Evolutionary conservation across 2,888 invertebrate genomes (phyloP), one percentile per base, ranked within the genome.

Genomic region (Poecilobothrus nobilitatus): DNA sequence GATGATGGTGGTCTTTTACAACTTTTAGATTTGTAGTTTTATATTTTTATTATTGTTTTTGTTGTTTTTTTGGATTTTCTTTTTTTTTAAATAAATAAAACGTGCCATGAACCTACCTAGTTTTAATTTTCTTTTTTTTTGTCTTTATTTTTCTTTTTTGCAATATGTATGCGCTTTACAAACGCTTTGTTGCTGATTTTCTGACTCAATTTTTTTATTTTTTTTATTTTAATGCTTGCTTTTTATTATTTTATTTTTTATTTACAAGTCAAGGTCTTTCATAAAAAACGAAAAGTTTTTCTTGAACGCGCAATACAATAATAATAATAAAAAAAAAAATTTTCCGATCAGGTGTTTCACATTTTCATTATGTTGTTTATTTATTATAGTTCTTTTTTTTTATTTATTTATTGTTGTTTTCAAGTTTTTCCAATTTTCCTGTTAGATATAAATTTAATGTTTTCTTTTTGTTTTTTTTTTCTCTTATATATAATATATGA

Each of bases 21-120:
- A 53, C 18, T 53, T 1, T 2, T 53, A 53, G 53, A 15, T 53
- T 27, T 37, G 53, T 53, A 12, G 53, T 53, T 53, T 53, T 53
- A 12, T 53, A 18, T 53, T 53, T 12, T 53, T 53, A 18, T 53
- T 53, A 15, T 53, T 53, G 4, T 53, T 53, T n/a, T n/a, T 53
- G 3, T 53, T 12, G 6, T 18, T 53, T 53, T 53, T 15, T 53
- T 53, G 53, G 1, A 2, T 12, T 53, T 41, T 41, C 18, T 53
- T 53, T 53, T 18, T 53, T 53, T 53, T 12, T 2, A 4, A 53
- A 53, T 53, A 53, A 53, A 53, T 53, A 53, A 53, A 53, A 53
- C 53, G 53, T 53, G 53, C 53, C 53, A 53, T 53, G 53, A 53
- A 53, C 53, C 53, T 53, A 53, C 53, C 53, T 53, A 53, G 53